phyloP scores from a whole-genome alignment of 1,140 invertebrate species.

The Drosophila kepulauana region DNA sequence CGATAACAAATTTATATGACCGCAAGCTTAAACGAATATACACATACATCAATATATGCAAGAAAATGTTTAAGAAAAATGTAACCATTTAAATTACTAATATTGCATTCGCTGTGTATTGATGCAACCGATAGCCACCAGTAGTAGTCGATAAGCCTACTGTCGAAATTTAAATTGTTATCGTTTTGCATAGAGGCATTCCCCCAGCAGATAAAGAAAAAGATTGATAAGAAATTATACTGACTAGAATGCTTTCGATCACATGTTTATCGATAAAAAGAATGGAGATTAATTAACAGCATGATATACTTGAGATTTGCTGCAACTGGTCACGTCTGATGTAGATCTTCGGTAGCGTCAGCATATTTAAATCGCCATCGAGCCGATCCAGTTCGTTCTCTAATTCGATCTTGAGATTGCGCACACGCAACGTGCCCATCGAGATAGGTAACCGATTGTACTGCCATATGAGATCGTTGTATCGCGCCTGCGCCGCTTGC shows the following conservation, averaged over 20 bases:
- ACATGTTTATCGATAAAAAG: not conserved
- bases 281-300: not conserved
- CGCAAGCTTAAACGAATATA: too few relatives aligned
- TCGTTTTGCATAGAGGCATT: not conserved
- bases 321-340: slow-evolving; percentile 32
- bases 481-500: slow-evolving; percentile 30
- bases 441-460: slow-evolving; percentile 66
- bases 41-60: too few relatives aligned
- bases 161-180: not conserved
- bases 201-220: not conserved
- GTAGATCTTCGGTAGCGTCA: slow-evolving; percentile 42
- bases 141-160: not conserved
- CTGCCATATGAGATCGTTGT: slow-evolving; percentile 49
- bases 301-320: slow-evolving; percentile 39
- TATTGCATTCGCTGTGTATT: too few relatives aligned
- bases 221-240: not conserved
- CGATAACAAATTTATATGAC: too few relatives aligned
- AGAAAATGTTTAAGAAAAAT: too few relatives aligned
- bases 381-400: slow-evolving; percentile 61
- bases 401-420: slow-evolving; percentile 55
- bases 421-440: slow-evolving; percentile 62
- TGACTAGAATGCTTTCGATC: not conserved
- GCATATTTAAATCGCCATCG: slow-evolving; percentile 49
- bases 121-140: too few relatives aligned
- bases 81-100: too few relatives aligned